These are phyloP conservation scores for Gasterosteus nipponicus DNA, from an alignment of 2,113 vertebrate species.

Conservation along the genomic window DNA sequence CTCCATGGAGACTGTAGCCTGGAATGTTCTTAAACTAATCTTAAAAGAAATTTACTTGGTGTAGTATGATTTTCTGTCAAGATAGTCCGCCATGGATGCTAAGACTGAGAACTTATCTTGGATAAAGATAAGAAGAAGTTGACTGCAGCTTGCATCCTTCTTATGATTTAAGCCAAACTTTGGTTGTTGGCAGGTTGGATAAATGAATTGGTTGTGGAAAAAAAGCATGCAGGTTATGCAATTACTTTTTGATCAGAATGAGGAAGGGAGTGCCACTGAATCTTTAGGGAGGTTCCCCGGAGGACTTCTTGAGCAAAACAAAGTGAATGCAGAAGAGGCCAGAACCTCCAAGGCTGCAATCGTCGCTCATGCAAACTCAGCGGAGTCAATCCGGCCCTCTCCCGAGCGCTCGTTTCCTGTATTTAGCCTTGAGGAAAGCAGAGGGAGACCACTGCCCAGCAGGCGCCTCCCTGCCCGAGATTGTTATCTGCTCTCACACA, in stretches of 20 bases:
- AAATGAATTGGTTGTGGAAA: conserved; percentile 17
- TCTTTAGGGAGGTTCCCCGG: conserved; percentile 49
- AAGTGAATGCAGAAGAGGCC: conserved; percentile 32
- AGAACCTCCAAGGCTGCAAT: conserved; percentile 45
- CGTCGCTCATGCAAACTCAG: conserved; percentile 56
- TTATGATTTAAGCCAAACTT: conserved; percentile 4
- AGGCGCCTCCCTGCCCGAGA: conserved; percentile 70
- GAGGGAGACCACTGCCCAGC: conserved; percentile 66
- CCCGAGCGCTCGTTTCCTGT: conserved; percentile 71
- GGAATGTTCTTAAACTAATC: neutral
- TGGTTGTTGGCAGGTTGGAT: conserved; percentile 12
- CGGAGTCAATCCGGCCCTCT: conserved; percentile 61
- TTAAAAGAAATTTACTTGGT: neutral
- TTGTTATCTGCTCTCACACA: conserved; percentile 67
- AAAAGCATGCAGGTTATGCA: conserved; percentile 24
- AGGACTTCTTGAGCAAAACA: conserved; percentile 49
- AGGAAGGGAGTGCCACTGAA: conserved; percentile 44
- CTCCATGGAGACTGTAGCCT: neutral
- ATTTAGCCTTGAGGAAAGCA: conserved; percentile 71
- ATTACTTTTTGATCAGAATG: conserved; percentile 50
- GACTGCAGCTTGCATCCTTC: neutral
- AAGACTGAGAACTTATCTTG: neutral
- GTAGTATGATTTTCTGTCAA: neutral
- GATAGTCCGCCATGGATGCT: neutral
- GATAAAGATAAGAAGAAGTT: conserved; percentile 4